Percentiles rank a stretch among this genome's conserved stretches.
phyloP scores from a whole-genome alignment of 1,140 invertebrate genomes.

The Argopecten irradians region DNA sequence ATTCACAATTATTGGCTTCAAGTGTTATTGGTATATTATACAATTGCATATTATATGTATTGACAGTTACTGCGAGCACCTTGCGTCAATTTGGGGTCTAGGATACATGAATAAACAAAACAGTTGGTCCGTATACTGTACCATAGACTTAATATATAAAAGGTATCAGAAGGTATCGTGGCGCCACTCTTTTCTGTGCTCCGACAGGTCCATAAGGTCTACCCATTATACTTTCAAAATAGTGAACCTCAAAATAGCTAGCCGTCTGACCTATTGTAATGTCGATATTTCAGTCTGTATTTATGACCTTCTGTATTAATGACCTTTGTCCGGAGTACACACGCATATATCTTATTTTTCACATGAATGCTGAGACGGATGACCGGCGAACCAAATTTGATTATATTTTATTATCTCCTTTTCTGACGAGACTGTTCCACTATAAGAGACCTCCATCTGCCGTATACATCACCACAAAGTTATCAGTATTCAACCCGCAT shows the following conservation, averaged over 20 bases:
- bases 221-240: background rate
- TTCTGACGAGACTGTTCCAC: background rate
- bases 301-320: background rate
- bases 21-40: too few species aligned
- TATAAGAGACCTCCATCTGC: background rate
- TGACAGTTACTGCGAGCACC: too few species aligned
- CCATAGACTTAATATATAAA: too few species aligned
- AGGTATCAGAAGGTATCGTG: too few species aligned
- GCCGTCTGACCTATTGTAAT: background rate
- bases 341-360: background rate
- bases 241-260: background rate
- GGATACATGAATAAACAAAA: too few species aligned
- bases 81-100: too few species aligned
- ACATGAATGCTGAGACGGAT: background rate
- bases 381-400: background rate
- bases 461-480: background rate
- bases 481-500: background rate
- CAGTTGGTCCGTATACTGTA: too few species aligned
- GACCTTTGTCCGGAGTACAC: background rate
- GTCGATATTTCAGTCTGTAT: too few species aligned
- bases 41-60: too few species aligned
- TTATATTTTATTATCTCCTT: background rate
- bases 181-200: too few species aligned
- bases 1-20: too few species aligned
- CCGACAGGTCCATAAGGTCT: too few species aligned